These are phyloP conservation scores for Podarcis cretensis DNA, from an alignment of 2,113 vertebrate species.

Conservation along the genomic window DNA sequence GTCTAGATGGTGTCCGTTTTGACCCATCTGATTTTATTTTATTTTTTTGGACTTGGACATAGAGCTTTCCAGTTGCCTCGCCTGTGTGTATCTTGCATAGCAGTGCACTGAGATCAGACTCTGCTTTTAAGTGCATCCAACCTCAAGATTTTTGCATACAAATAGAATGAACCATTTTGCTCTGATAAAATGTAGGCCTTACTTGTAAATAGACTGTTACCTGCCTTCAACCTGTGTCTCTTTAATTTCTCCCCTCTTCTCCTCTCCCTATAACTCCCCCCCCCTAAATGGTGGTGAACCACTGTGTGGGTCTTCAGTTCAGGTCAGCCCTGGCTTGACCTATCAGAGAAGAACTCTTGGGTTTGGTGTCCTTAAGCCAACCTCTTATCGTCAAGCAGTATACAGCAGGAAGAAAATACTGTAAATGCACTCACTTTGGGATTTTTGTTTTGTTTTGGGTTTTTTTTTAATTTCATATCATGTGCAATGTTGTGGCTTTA, in stretches of 20 bases:
- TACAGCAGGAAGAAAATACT: slow-evolving; percentile 86
- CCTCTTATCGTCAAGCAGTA: slow-evolving; percentile 74
- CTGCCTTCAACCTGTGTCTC: slow-evolving; percentile 79
- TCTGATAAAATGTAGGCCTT: slow-evolving; percentile 98
- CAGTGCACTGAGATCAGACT: slow-evolving; percentile 77
- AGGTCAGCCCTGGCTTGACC: slow-evolving; percentile 62
- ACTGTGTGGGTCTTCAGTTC: slow-evolving; percentile 73
- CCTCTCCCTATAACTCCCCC: slow-evolving; percentile 17
- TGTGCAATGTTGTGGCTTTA: slow-evolving; percentile 99
- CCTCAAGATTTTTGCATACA: slow-evolving; percentile 83
- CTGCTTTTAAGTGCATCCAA: slow-evolving; percentile 83
- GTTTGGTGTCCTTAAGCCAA: slow-evolving; percentile 56
- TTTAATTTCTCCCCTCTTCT: slow-evolving; percentile 34
- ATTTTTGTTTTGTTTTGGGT: slow-evolving; percentile 42
- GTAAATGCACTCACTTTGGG: slow-evolving; percentile 94
- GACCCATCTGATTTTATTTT: slow-evolving; percentile 61
- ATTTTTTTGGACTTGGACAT: slow-evolving; percentile 64
- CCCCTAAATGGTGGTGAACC: slow-evolving; percentile 75
- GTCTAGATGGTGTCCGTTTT: slow-evolving; percentile 58
- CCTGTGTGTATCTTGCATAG: slow-evolving; percentile 79
- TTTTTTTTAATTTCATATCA: slow-evolving; percentile 89
- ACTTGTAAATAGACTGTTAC: slow-evolving; percentile 93
- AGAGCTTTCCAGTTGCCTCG: slow-evolving; percentile 81
- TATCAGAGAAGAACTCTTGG: slow-evolving; percentile 66
- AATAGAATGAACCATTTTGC: slow-evolving; percentile 90